These are phyloP conservation scores for human (Homo sapiens) DNA, from an alignment of 2,113 vertebrate species.

Conservation along the genomic window GRCh38 chr5:148958501-148959000, in stretches of 20 bases:
- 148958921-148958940: accelerated
- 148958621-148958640: background rate
- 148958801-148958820: background rate
- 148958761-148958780: background rate
- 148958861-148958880: background rate
- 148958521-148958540: background rate
- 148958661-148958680: background rate
- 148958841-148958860: background rate
- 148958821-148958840: background rate
- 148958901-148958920: background rate
- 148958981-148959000: accelerated
- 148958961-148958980: background rate
- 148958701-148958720: background rate
- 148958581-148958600: background rate
- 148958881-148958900: background rate
- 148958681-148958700: background rate
- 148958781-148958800: background rate
- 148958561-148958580: background rate
- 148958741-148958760: accelerated
- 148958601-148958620: background rate
- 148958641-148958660: background rate
- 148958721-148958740: background rate
- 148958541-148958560: background rate
- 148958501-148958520: background rate
- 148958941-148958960: accelerated